These are phyloP conservation scores for Marronus borbonicus DNA, from an alignment of 2,888 invertebrate genomes.

Conservation along the genomic window DNA sequence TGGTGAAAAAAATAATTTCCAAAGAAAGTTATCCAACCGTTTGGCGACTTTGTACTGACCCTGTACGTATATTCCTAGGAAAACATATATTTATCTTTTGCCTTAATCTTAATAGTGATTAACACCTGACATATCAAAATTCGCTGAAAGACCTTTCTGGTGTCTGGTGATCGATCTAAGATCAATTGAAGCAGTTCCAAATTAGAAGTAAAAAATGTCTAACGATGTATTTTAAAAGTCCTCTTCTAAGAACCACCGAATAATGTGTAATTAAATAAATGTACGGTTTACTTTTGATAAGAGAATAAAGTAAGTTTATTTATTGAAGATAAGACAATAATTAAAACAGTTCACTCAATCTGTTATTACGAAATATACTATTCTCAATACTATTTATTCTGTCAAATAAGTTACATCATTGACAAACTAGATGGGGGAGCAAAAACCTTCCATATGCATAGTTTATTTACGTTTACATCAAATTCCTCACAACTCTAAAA, in stretches of 20 bases:
- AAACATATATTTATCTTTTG: neutral
- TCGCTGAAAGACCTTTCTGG: constrained; percentile 2
- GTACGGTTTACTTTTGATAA: neutral
- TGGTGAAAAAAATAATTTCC: too few species aligned
- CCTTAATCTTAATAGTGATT: constrained; percentile 22
- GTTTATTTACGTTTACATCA: too few species aligned
- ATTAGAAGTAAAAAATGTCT: neutral
- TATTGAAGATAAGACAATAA: neutral
- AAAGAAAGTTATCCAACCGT: too few species aligned
- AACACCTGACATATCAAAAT: constrained; percentile 12
- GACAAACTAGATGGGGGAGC: neutral
- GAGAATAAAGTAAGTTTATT: neutral
- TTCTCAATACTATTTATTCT: too few species aligned
- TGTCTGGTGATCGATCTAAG: neutral
- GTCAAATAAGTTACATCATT: too few species aligned
- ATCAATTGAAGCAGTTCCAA: constrained; percentile 7
- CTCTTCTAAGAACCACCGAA: neutral
- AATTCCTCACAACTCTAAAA: neutral
- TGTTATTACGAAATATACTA: neutral
- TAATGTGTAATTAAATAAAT: too few species aligned
- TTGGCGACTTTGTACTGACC: too few species aligned
- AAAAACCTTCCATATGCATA: neutral
- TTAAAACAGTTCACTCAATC: neutral
- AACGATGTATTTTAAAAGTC: neutral
- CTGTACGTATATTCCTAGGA: too few species aligned